Evolutionary conservation across 30 jellyfish, hydroid and myxozoan genomes (phyloP), one percentile per base, ranked within the genome.

Genomic region (Pelagia noctiluca): DNA sequence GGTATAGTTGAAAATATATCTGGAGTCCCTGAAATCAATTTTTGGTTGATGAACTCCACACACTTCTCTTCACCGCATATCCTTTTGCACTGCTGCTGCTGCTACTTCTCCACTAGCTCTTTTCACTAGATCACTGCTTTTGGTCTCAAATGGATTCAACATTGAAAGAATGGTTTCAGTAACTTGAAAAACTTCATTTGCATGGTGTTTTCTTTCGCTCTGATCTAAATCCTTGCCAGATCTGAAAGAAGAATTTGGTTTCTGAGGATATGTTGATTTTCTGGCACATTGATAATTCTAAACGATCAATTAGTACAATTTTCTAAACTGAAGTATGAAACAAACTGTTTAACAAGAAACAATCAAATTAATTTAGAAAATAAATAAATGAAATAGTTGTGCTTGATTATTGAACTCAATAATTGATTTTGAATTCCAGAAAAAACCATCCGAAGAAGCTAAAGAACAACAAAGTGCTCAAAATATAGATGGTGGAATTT

Each of bases 41-140:
- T 70, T 8, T 52, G 24, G 0, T 73, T 31, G 23, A 72, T 65
- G 46, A 71, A 83, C 25, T 71, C 64, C 36, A 50, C 24, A 74
- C 35, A 70, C 53, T 50, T 53, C 30, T 21, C 73, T 69, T 83
- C 94, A 33, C 94, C 94, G 81, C 37, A 83, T 53, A 54, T 72
- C 94, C 11, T 83, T 35, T 22, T 18, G 22, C 23, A 73, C 81
- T 21, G n/a, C 50, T 0, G 38, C 26, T 33, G 29, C 21, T 31
- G 81, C 94, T 26, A 70, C 57, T 83, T n/a, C 70, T 26, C 94
- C 94, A 61, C 88, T 71, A 10, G 88, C 28, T 18, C 71, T 32
- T 54, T 83, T 54, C 32, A 83, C 82, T 10, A 83, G 75, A 29
- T 57, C 57, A 5, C 57, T 36, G 16, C 8, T 25, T 16, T 54